phyloP scores from a whole-genome alignment of 2,113 vertebrate genomes.

The Serilophus lunatus region DNA sequence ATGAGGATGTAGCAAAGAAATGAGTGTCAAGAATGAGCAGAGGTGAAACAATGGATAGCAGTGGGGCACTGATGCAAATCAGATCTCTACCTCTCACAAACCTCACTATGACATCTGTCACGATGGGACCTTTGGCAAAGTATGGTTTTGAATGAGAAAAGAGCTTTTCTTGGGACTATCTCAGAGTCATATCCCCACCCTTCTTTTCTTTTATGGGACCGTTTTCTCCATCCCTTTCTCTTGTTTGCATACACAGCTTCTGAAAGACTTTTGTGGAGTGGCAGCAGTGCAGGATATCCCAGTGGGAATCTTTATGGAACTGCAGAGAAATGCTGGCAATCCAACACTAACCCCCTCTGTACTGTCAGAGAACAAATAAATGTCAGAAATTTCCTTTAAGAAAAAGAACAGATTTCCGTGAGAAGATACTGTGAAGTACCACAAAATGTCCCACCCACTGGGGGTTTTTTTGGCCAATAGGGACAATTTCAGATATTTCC shows the following conservation, averaged over 20 bases:
- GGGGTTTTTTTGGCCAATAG: background rate
- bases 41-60: background rate
- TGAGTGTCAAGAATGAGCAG: background rate
- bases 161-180: background rate
- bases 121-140: background rate
- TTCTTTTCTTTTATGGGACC: background rate
- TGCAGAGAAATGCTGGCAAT: background rate
- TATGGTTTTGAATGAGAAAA: background rate
- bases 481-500: constrained; percentile 12
- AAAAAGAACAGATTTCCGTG: background rate
- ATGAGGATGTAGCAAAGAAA: background rate
- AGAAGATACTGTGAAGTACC: background rate
- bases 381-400: constrained; percentile 59
- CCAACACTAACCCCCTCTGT: background rate
- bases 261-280: background rate
- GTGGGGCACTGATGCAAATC: background rate
- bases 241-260: background rate
- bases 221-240: background rate
- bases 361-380: background rate
- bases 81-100: background rate
- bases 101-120: background rate
- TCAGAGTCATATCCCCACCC: background rate
- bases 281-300: background rate
- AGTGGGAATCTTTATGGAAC: background rate
- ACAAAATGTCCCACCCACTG: background rate